Conservation (phyloP, 2,797 vertebrate genomes). For the Tinamus major region DNA sequence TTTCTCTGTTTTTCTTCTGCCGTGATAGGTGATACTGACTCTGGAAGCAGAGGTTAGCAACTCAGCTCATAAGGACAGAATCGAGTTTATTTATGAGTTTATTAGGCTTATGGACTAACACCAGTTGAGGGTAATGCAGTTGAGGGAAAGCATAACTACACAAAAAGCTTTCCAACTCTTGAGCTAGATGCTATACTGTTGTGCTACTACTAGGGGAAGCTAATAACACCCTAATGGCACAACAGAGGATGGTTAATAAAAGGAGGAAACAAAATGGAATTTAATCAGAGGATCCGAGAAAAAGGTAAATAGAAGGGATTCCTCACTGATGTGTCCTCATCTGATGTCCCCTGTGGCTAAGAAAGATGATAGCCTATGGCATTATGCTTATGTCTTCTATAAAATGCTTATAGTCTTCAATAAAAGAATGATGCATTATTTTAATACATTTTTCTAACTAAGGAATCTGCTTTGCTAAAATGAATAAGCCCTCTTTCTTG, state of each 20-base stretch:
- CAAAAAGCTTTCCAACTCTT: neutral
- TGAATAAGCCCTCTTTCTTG: neutral
- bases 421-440: neutral
- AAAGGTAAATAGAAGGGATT: neutral
- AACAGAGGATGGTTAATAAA: neutral
- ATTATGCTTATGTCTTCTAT: neutral
- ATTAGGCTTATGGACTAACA: neutral
- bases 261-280: neutral
- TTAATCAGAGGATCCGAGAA: neutral
- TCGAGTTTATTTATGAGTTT: neutral
- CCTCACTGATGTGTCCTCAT: neutral
- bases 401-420: neutral
- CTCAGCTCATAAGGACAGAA: neutral
- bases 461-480: neutral
- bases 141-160: too few relatives aligned
- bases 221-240: neutral
- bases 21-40: neutral
- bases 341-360: neutral
- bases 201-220: neutral
- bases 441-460: neutral
- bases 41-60: neutral
- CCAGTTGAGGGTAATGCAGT: neutral
- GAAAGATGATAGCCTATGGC: rapidly evolving
- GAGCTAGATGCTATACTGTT: neutral
- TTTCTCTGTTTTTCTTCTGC: neutral